Evolutionary conservation across 30 jellyfish, hydroid and myxozoan species (phyloP).

Genomic region (Catostylus mosaicus): DNA sequence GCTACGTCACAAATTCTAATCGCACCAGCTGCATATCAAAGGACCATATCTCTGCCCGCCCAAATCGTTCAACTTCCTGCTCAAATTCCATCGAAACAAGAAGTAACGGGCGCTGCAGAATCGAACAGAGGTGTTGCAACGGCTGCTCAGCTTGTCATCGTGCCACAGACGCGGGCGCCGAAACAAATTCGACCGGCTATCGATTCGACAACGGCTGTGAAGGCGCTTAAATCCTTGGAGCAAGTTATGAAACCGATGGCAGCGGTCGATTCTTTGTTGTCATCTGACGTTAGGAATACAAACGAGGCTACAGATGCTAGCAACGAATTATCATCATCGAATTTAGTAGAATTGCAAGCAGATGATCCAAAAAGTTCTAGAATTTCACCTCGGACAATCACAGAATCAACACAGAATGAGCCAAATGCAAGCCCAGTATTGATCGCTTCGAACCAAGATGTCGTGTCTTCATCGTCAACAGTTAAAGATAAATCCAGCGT

Average conservation of each 20-base stretch:
- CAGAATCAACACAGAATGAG: neutral
- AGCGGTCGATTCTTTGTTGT: neutral
- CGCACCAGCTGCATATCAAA: slow-evolving; percentile 33
- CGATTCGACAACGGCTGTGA: slow-evolving; percentile 49
- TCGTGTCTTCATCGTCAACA: neutral
- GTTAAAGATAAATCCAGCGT: slow-evolving; percentile 45
- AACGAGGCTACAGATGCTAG: neutral
- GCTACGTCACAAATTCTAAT: slow-evolving; percentile 13
- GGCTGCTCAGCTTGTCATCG: slow-evolving; percentile 47
- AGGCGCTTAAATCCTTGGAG: slow-evolving; percentile 34
- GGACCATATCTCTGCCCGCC: slow-evolving; percentile 35
- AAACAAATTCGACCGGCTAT: slow-evolving; percentile 47
- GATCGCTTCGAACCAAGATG: slow-evolving; percentile 1
- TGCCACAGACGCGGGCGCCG: slow-evolving; percentile 38
- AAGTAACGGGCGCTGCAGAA: slow-evolving; percentile 11
- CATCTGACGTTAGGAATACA: neutral
- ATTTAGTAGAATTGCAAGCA: neutral
- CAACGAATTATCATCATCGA: neutral
- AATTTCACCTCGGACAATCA: neutral
- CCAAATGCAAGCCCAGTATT: slow-evolving; percentile 1
- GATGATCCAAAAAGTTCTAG: neutral
- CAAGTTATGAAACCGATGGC: slow-evolving; percentile 13
- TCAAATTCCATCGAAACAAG: slow-evolving; percentile 51
- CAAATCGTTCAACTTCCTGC: slow-evolving; percentile 65
- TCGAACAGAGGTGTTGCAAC: slow-evolving; percentile 53